Percentiles rank a stretch among this genome's conserved stretches.
Evolutionary conservation across 2,113 vertebrate genomes (phyloP).

Genomic region (Crocuta crocuta): DNA sequence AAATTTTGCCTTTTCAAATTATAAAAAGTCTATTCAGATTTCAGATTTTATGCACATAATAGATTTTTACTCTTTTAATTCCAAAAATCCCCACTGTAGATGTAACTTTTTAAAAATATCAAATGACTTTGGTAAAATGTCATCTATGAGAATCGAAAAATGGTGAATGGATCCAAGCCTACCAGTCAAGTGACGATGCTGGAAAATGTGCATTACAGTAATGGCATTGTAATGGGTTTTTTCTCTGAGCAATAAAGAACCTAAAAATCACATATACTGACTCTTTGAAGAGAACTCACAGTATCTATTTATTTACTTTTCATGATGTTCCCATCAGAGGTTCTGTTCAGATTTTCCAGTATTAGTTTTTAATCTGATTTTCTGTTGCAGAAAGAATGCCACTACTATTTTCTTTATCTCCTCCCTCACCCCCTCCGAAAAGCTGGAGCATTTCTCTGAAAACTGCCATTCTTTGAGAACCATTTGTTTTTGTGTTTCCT

Average conservation of each 20-base stretch:
- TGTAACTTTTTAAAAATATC: not conserved
- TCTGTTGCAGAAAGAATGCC: constrained; percentile 78
- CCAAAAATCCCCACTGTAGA: not conserved
- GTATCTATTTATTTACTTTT: constrained; percentile 71
- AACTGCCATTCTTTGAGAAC: constrained; percentile 74
- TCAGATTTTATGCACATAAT: constrained; percentile 70
- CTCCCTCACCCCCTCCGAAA: not conserved
- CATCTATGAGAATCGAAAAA: constrained; percentile 63
- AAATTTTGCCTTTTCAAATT: constrained; percentile 67
- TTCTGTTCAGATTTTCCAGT: not conserved
- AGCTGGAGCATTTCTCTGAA: constrained; percentile 79
- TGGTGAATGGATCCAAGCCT: not conserved
- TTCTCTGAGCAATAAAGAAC: constrained; percentile 35
- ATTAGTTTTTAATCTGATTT: constrained; percentile 63
- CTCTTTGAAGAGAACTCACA: not conserved
- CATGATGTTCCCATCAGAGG: constrained; percentile 67
- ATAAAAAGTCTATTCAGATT: constrained; percentile 51
- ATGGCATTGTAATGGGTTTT: constrained; percentile 5
- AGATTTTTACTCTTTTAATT: constrained; percentile 64
- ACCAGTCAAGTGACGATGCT: not conserved
- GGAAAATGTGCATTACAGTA: constrained; percentile 39
- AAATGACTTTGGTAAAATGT: constrained; percentile 25
- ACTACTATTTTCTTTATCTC: constrained; percentile 71
- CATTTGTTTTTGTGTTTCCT: constrained; percentile 78
- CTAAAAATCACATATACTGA: constrained; percentile 21